These are phyloP conservation scores for Ypsolopha sequella DNA, from an alignment of 2,888 invertebrate genomes.

Conservation along the genomic window DNA sequence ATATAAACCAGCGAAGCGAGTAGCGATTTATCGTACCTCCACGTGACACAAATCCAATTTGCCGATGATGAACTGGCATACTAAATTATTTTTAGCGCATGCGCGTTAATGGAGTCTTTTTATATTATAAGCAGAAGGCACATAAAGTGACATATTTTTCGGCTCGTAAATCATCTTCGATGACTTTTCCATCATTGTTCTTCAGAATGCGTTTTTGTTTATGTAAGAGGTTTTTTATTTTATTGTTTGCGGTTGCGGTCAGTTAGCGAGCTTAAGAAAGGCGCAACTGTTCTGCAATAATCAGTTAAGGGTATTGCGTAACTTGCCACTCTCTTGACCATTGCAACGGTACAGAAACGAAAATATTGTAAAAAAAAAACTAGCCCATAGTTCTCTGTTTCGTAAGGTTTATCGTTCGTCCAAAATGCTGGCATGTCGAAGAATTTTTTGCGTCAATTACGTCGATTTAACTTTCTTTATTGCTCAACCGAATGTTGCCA, in stretches of 20 bases:
- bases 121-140: constrained; percentile 16
- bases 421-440: not conserved
- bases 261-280: not conserved
- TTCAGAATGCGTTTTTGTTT: not conserved
- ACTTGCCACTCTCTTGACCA: not conserved
- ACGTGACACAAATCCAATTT: constrained; percentile 37
- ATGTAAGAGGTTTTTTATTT: not conserved
- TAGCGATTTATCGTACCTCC: constrained; percentile 19
- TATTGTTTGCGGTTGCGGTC: not conserved
- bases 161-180: constrained; percentile 22
- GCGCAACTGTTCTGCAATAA: not conserved
- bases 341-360: not conserved
- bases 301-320: not conserved
- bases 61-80: constrained; percentile 20
- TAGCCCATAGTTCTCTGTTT: not conserved
- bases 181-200: constrained; percentile 16
- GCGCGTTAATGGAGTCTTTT: constrained; percentile 10
- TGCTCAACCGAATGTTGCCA: not conserved
- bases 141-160: constrained; percentile 21
- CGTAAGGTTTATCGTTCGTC: not conserved
- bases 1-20: constrained; percentile 11
- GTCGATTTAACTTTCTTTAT: constrained; percentile 2
- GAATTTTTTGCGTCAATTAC: constrained; percentile 1
- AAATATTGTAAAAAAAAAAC: not conserved
- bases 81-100: constrained; percentile 13